A percentile compares a stretch with the other conserved stretches of the same genome.
Conservation (phyloP, 1,140 invertebrate genomes). For the Drosophila bocqueti region DNA sequence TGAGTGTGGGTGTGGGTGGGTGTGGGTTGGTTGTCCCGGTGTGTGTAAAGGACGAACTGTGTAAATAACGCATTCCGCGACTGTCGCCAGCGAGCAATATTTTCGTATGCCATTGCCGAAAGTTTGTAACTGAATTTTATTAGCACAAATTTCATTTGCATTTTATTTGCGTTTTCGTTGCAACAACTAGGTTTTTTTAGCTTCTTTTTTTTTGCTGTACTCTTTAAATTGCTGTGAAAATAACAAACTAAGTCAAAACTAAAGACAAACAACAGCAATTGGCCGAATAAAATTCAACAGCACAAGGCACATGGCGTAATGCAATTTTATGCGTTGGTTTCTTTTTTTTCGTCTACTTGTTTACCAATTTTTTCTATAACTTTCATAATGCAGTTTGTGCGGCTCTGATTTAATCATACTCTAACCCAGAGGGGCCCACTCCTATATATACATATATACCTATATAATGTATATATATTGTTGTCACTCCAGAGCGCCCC, state of each 20-base stretch:
- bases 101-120: slow-evolving; percentile 56
- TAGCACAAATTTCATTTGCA: slow-evolving; percentile 80
- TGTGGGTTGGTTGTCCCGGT: background rate
- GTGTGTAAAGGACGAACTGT: slow-evolving; percentile 25
- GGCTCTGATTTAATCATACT: slow-evolving; percentile 72
- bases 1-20: slow-evolving; percentile 7
- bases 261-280: slow-evolving; percentile 53
- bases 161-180: slow-evolving; percentile 70
- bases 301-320: slow-evolving; percentile 53
- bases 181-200: slow-evolving; percentile 2
- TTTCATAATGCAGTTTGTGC: slow-evolving; percentile 77
- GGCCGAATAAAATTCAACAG: slow-evolving; percentile 26
- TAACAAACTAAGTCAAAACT: slow-evolving; percentile 60
- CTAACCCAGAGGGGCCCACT: slow-evolving; percentile 13
- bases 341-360: slow-evolving; percentile 12
- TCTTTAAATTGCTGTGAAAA: slow-evolving; percentile 66
- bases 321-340: slow-evolving; percentile 54
- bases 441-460: slow-evolving; percentile 1
- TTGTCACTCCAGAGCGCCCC: slow-evolving; percentile 64
- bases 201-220: slow-evolving; percentile 12
- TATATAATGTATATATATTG: slow-evolving; percentile 8
- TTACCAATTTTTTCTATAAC: slow-evolving; percentile 56
- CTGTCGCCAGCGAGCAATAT: slow-evolving; percentile 51
- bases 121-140: slow-evolving; percentile 80
- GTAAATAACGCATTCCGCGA: slow-evolving; percentile 66